A percentile compares a stretch with the other conserved stretches of the same genome.
These are phyloP conservation scores for Scaptomyza parva DNA, from an alignment of 2,888 invertebrate species.

Conservation along the genomic window DNA sequence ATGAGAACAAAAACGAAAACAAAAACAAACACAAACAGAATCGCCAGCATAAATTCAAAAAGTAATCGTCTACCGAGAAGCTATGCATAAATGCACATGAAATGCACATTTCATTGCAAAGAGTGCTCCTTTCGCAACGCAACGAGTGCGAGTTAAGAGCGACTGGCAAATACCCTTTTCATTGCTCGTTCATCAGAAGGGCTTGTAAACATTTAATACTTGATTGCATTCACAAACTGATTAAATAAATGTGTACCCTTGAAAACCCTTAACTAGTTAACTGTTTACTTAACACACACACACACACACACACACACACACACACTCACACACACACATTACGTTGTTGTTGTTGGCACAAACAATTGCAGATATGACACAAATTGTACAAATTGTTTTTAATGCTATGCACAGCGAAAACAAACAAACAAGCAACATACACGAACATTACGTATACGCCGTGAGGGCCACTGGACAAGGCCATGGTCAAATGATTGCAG, in stretches of 20 bases:
- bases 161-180: background rate
- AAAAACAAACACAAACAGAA: too few species aligned
- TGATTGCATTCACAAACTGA: background rate
- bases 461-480: constrained; percentile 40
- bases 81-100: background rate
- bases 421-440: constrained; percentile 7
- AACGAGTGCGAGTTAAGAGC: background rate
- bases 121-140: background rate
- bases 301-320: background rate
- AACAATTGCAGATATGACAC: background rate
- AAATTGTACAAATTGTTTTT: constrained; percentile 4
- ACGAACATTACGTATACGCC: constrained; percentile 43
- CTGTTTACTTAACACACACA: constrained; percentile 2
- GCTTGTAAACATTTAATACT: background rate
- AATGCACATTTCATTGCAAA: background rate
- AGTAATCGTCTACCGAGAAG: background rate
- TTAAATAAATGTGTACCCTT: too few species aligned
- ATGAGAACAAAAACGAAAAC: background rate
- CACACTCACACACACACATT: too few species aligned
- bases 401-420: constrained; percentile 6
- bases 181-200: too few species aligned
- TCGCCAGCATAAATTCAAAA: background rate
- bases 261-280: too few species aligned
- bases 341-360: background rate
- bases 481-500: constrained; percentile 32